These are phyloP conservation scores for Chelonoidis abingdonii DNA, from an alignment of 2,113 vertebrate genomes.

Conservation along the genomic window DNA sequence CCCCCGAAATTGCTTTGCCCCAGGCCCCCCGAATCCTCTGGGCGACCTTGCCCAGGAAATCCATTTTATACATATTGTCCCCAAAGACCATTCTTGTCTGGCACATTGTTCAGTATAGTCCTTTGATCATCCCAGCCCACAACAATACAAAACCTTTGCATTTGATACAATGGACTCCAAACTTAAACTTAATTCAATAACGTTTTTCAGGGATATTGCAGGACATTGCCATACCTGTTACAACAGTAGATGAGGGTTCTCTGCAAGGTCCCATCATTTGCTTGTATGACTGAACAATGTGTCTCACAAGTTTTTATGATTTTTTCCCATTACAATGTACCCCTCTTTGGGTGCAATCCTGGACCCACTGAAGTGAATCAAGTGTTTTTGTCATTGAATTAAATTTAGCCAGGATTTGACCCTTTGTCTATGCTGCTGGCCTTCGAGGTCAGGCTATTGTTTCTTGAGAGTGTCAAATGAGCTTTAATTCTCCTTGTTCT, in stretches of 20 bases:
- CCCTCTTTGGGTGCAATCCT: background rate
- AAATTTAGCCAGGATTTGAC: background rate
- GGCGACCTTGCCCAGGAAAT: background rate
- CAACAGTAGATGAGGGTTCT: rapidly evolving
- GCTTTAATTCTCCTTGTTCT: background rate
- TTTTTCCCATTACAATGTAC: background rate
- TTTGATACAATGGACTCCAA: background rate
- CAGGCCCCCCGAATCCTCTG: too few relatives aligned
- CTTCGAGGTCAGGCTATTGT: background rate
- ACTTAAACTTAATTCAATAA: background rate
- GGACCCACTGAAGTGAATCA: rapidly evolving
- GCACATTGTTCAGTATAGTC: background rate
- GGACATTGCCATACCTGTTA: background rate
- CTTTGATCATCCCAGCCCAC: background rate
- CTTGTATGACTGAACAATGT: background rate
- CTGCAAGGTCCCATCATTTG: background rate
- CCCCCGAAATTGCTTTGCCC: too few relatives aligned
- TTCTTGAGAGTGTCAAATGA: background rate
- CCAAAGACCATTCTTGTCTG: background rate
- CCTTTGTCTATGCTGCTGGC: background rate
- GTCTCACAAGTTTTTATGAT: background rate
- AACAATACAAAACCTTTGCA: background rate
- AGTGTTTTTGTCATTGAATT: background rate
- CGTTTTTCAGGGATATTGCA: background rate
- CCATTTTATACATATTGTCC: background rate